Base-by-base conservation (phyloP, 1,140 invertebrate species). In the Agrilus planipennis region DNA sequence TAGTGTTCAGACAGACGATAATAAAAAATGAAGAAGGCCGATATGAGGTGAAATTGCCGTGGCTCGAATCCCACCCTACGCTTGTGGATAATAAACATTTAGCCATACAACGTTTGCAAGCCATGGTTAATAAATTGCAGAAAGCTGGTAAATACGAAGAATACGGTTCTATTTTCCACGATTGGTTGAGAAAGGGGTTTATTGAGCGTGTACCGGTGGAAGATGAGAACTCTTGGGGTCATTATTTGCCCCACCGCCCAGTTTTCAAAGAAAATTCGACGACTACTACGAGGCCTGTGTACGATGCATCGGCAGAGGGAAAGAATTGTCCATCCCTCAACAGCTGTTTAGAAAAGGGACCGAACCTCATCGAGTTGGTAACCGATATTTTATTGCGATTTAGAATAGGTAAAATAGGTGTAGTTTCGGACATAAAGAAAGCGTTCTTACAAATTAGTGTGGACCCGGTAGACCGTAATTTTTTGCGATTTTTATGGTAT, bases 391-490 rank as follows among this genome's bases (percentile, higher is more conserved):
- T 65, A 21, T 18, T 57, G 10, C 32, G 48, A 10, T 67, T 69
- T 46, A 37, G 64, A 39, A 46, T n/a, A 39, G 45, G 48, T 19
- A 49, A 41, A 20, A 50, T 54, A 36, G 63, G 51, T 18, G 46
- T 64, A 0, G 51, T 54, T 1, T 50, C 59, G 0, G 62, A 68
- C 36, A 65, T 68, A 3, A 43, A 47, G 21, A 61, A 60, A 22
- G 64, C 58, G 0, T 68, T 69, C 49, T 43, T 61, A 7, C 54
- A 61, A 41, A 60, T 68, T 10, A 28, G 12, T 6, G n/a, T 57
- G 17, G 2, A 18, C 20, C 10, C 34, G 14, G 20, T 42, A 10
- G 57, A 64, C 34, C 25, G 59, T 11, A 45, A 61, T 18, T 50
- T 41, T 42, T 15, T 62, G 0, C 30, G 50, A 14, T 63, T 62